Percentiles rank a stretch among this genome's conserved stretches.
phyloP scores from a whole-genome alignment of 2,888 invertebrate species.

The Troides helena region DNA sequence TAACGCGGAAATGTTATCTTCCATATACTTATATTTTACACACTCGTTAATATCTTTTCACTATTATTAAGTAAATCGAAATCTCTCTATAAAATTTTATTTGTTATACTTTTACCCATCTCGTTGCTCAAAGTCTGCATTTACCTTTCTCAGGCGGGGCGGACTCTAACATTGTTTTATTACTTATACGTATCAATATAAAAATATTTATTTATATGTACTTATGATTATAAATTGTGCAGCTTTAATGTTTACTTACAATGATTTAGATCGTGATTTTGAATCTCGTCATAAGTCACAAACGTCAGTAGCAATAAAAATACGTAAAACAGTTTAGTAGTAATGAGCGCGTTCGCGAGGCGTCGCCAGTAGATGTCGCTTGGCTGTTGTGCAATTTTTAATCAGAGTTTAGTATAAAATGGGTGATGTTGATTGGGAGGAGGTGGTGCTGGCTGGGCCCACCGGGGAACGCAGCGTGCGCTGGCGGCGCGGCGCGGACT shows the following conservation, averaged over 20 bases:
- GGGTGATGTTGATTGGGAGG: slow-evolving; percentile 37
- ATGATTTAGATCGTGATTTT: slow-evolving; percentile 80
- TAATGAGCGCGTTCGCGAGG: slow-evolving; percentile 50
- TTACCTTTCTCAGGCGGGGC: slow-evolving; percentile 47
- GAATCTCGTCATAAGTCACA: slow-evolving; percentile 81
- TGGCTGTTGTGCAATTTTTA: slow-evolving; percentile 62
- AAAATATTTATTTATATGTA: slow-evolving; percentile 77
- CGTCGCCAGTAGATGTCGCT: slow-evolving; percentile 43
- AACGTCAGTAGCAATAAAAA: slow-evolving; percentile 76
- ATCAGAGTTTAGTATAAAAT: slow-evolving; percentile 50
- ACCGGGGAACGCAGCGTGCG: slow-evolving; percentile 17
- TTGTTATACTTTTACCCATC: slow-evolving; percentile 56
- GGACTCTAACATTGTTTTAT: slow-evolving; percentile 67
- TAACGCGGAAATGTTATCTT: slow-evolving; percentile 44
- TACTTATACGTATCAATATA: slow-evolving; percentile 65
- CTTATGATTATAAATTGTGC: slow-evolving; percentile 76
- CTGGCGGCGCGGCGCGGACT: slow-evolving; percentile 34
- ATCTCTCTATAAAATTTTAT: slow-evolving; percentile 48
- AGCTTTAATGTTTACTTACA: slow-evolving; percentile 80
- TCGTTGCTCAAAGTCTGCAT: slow-evolving; percentile 73
- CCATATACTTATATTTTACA: slow-evolving; percentile 55
- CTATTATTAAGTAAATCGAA: slow-evolving; percentile 56
- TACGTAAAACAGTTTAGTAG: slow-evolving; percentile 67
- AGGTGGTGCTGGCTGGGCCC: slow-evolving; percentile 29
- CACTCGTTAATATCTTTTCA: slow-evolving; percentile 74